phyloP scores from a whole-genome alignment of 2,113 vertebrate genomes.

The Brachyhypopomus occidentalis region DNA sequence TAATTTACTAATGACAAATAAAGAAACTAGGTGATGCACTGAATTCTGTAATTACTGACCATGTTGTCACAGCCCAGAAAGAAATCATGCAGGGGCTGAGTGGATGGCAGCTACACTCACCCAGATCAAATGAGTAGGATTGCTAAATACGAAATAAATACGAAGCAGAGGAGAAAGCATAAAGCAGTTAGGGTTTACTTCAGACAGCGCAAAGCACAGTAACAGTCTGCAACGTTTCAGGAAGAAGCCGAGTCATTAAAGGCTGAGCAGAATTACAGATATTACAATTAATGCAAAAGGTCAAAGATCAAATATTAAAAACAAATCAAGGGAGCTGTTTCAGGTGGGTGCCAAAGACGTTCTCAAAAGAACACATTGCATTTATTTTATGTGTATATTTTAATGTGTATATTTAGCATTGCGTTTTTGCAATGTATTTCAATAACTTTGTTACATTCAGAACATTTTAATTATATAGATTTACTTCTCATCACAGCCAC shows the following conservation, averaged over 20 bases:
- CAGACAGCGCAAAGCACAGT: constrained; percentile 72
- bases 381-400: neutral
- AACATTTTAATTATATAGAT: constrained; percentile 24
- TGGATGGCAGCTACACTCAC: no score
- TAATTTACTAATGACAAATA: neutral
- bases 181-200: constrained; percentile 72
- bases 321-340: neutral
- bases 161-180: constrained; percentile 62
- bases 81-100: no score
- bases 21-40: neutral
- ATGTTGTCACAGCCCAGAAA: neutral
- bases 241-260: neutral
- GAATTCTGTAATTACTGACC: neutral
- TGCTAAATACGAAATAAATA: neutral
- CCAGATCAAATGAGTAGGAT: neutral
- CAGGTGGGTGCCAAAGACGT: no score
- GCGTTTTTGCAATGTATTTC: neutral
- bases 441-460: constrained; percentile 16
- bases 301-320: neutral
- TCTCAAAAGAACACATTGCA: neutral
- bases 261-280: neutral
- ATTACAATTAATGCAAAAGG: neutral
- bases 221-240: constrained; percentile 58
- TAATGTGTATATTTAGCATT: neutral
- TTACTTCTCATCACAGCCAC: neutral